Conservation (phyloP, 2,113 vertebrate species). For the Arizona elegans region DNA sequence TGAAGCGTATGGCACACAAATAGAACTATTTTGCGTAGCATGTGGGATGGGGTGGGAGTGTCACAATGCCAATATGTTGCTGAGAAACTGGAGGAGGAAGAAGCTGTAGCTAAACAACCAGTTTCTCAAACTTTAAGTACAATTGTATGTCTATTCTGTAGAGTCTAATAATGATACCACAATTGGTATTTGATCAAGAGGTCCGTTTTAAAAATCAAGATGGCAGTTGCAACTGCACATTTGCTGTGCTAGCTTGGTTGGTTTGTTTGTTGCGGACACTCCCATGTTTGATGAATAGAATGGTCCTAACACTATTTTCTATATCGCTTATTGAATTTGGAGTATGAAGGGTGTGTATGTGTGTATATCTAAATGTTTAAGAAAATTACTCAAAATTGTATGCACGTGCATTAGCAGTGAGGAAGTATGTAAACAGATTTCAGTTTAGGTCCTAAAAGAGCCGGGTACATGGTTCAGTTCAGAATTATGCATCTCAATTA, state of each 20-base stretch:
- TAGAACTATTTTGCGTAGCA: conserved; percentile 50
- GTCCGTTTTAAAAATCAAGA: background rate
- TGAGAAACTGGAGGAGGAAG: conserved; percentile 55
- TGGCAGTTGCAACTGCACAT: background rate
- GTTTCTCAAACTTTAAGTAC: conserved; percentile 52
- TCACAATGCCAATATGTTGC: conserved; percentile 59
- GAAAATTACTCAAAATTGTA: background rate
- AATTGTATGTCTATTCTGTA: conserved; percentile 61
- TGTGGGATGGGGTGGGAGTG: conserved; percentile 46
- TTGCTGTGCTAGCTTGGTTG: background rate
- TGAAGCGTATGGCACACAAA: conserved; percentile 44
- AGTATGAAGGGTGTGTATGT: conserved; percentile 33
- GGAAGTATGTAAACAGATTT: background rate
- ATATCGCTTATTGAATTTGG: conserved; percentile 69
- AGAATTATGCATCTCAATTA: background rate
- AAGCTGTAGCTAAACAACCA: conserved; percentile 58
- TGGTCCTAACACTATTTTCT: conserved; percentile 62
- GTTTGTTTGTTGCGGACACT: background rate
- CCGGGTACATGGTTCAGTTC: background rate
- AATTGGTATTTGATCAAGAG: conserved; percentile 4
- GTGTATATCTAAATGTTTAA: background rate
- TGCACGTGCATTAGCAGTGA: background rate
- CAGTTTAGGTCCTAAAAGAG: background rate
- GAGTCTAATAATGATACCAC: conserved; percentile 60
- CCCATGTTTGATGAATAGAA: conserved; percentile 58